Evolutionary conservation across 1,140 invertebrate genomes (phyloP).

Genomic region (Bradysia coprophila): DNA sequence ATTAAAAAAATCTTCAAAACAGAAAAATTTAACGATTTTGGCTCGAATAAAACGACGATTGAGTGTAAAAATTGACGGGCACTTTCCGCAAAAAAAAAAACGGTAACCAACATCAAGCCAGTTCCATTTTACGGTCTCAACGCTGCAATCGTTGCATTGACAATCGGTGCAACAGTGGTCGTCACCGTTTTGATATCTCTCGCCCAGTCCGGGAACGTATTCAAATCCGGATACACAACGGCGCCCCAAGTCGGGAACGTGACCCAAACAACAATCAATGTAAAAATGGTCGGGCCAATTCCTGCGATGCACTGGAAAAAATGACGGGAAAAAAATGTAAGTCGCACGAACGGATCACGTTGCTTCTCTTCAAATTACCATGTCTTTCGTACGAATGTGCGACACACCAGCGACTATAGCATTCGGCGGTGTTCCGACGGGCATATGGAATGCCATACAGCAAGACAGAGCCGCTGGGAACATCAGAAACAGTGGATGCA

Average conservation of each 20-base stretch:
- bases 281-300: slow-evolving; percentile 57
- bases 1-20: no score
- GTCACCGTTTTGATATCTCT: neutral
- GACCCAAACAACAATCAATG: slow-evolving; percentile 41
- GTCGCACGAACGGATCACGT: no score
- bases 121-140: no score
- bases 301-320: slow-evolving; percentile 40
- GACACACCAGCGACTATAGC: slow-evolving; percentile 76
- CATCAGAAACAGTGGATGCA: slow-evolving; percentile 77
- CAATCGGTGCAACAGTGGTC: no score
- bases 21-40: no score
- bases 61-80: neutral
- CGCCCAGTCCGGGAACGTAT: slow-evolving; percentile 23
- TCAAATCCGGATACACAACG: slow-evolving; percentile 26
- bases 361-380: slow-evolving; percentile 32
- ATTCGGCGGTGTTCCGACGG: slow-evolving; percentile 74
- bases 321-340: no score
- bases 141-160: no score
- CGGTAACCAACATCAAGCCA: no score
- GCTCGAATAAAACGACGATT: neutral
- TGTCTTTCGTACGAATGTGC: slow-evolving; percentile 55
- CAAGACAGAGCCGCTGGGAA: slow-evolving; percentile 62
- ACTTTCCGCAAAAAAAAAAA: neutral
- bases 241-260: slow-evolving; percentile 47
- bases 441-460: slow-evolving; percentile 52